Percentiles rank a stretch among this genome's conserved stretches.
These are phyloP conservation scores for Orthosia gothica DNA, from an alignment of 2,888 invertebrate genomes.

Conservation along the genomic window DNA sequence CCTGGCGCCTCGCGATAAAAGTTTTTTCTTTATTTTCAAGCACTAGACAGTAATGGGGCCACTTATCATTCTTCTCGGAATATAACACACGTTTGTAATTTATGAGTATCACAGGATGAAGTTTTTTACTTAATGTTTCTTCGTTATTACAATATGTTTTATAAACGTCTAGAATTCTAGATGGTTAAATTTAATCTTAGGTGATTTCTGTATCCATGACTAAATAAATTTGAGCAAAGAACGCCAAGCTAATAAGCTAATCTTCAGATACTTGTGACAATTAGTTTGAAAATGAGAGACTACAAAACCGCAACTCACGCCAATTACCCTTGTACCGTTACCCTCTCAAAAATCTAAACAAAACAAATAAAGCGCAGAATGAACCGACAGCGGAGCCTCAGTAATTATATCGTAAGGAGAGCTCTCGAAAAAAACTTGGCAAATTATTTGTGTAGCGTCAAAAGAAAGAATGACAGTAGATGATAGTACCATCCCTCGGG, in stretches of 20 bases:
- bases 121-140: conserved; percentile 1
- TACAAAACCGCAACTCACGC: conserved; percentile 26
- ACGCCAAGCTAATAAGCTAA: conserved; percentile 41
- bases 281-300: conserved; percentile 17
- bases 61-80: conserved; percentile 46
- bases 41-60: conserved; percentile 49
- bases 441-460: conserved; percentile 79
- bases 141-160: neutral
- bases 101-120: conserved; percentile 33
- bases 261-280: conserved; percentile 4
- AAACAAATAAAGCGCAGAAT: conserved; percentile 60
- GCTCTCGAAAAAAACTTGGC: conserved; percentile 67
- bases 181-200: neutral
- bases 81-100: conserved; percentile 46
- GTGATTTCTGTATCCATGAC: neutral
- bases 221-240: neutral
- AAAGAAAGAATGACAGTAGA: conserved; percentile 83
- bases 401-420: conserved; percentile 67
- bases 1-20: conserved; percentile 39
- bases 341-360: conserved; percentile 36
- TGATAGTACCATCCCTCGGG: conserved; percentile 78
- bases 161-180: neutral
- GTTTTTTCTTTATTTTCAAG: conserved; percentile 47
- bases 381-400: conserved; percentile 59
- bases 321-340: conserved; percentile 50